phyloP scores from a whole-genome alignment of 2,113 vertebrate genomes.

The Pteropus alecto region DNA sequence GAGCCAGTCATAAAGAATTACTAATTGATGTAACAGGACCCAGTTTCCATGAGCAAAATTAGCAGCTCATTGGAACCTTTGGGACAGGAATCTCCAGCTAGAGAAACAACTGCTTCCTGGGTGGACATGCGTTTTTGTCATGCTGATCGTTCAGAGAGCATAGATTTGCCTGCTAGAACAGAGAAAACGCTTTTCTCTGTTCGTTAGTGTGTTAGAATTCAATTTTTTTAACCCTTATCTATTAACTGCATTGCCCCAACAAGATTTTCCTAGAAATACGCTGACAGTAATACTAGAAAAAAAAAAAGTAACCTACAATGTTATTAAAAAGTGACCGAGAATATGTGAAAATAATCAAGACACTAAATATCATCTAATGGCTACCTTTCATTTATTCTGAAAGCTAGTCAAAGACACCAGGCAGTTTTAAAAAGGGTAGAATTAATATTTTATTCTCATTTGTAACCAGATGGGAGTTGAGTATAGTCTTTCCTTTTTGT shows the following conservation, averaged over 20 bases:
- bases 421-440: slow-evolving; percentile 74
- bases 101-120: not conserved
- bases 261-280: not conserved
- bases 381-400: slow-evolving; percentile 15
- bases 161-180: not conserved
- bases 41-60: not conserved
- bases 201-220: not conserved
- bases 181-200: not conserved
- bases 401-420: slow-evolving; percentile 59
- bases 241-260: not conserved
- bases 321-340: not conserved
- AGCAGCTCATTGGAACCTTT: not conserved
- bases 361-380: not conserved
- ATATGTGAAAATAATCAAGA: not conserved
- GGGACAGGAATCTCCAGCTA: not conserved
- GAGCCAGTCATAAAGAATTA: not conserved
- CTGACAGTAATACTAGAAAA: not conserved
- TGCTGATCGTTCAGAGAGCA: not conserved
- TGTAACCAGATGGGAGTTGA: slow-evolving; percentile 68
- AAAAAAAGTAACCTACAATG: not conserved
- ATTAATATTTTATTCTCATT: slow-evolving; percentile 83
- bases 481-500: slow-evolving; percentile 59
- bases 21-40: not conserved
- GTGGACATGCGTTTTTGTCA: not conserved
- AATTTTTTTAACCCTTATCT: not conserved